Evolutionary conservation across 2,888 invertebrate genomes (phyloP).

Genomic region (Plutella xylostella): DNA sequence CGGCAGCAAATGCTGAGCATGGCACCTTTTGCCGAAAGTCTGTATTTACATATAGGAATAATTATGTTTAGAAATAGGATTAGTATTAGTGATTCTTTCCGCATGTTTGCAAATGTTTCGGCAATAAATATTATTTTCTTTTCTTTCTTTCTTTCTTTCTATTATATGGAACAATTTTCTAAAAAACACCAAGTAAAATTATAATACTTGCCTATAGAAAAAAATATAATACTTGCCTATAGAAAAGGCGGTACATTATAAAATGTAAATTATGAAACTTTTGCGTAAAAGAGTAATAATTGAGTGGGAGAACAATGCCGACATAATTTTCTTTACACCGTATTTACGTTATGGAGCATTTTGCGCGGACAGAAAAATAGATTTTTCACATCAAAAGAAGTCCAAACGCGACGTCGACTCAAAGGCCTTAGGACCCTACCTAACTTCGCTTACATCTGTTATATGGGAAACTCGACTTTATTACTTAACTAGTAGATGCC

Average conservation of each 20-base stretch:
- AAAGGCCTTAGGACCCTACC: neutral
- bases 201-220: neutral
- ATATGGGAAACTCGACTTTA: neutral
- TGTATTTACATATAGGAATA: too few species aligned
- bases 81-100: too few species aligned
- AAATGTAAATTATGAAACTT: neutral
- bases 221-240: neutral
- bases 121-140: too few species aligned
- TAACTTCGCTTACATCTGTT: neutral
- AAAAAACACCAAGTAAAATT: neutral
- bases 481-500: neutral
- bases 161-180: too few species aligned
- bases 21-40: too few species aligned
- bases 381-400: neutral
- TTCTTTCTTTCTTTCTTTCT: too few species aligned
- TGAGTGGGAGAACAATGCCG: neutral
- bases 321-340: neutral
- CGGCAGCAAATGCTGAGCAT: too few species aligned
- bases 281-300: neutral
- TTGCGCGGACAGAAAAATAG: neutral
- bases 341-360: neutral
- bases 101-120: too few species aligned
- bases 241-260: neutral
- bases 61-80: too few species aligned
- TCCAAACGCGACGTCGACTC: neutral